phyloP scores from a whole-genome alignment of 2,888 invertebrate species.

The Cephus spinipes region DNA sequence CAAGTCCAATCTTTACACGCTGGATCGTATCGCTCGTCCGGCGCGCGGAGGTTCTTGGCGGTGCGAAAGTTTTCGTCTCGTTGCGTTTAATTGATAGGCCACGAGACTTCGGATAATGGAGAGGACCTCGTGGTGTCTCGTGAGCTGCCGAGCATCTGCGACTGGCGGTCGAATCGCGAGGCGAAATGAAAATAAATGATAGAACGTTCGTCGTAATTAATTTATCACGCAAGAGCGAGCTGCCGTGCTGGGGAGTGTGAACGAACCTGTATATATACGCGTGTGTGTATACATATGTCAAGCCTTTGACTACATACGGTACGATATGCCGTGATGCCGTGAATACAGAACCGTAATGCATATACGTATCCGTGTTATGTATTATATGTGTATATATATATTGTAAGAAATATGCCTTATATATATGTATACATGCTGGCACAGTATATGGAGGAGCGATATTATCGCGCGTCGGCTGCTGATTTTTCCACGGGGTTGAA shows the following conservation, averaged over 20 bases:
- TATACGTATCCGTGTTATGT: neutral
- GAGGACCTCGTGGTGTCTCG: neutral
- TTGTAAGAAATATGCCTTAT: neutral
- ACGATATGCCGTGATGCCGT: neutral
- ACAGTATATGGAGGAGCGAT: neutral
- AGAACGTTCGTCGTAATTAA: constrained; percentile 59
- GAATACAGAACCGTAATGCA: neutral
- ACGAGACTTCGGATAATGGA: neutral
- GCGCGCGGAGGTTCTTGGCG: neutral
- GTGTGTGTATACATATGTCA: neutral
- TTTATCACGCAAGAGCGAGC: constrained; percentile 49
- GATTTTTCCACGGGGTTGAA: neutral
- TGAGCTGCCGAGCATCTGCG: constrained; percentile 1
- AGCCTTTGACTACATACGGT: neutral
- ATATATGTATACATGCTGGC: neutral
- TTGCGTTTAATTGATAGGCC: neutral
- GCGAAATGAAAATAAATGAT: constrained; percentile 65
- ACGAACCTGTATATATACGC: neutral
- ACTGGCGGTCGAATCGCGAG: constrained; percentile 44
- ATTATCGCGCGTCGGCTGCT: constrained; percentile 19
- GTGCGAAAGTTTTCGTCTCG: neutral
- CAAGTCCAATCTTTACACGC: neutral
- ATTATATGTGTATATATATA: neutral
- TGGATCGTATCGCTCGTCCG: neutral
- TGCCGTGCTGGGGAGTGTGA: neutral